These are phyloP conservation scores for Aricia artaxerxes DNA, from an alignment of 2,888 invertebrate genomes.

Conservation along the genomic window DNA sequence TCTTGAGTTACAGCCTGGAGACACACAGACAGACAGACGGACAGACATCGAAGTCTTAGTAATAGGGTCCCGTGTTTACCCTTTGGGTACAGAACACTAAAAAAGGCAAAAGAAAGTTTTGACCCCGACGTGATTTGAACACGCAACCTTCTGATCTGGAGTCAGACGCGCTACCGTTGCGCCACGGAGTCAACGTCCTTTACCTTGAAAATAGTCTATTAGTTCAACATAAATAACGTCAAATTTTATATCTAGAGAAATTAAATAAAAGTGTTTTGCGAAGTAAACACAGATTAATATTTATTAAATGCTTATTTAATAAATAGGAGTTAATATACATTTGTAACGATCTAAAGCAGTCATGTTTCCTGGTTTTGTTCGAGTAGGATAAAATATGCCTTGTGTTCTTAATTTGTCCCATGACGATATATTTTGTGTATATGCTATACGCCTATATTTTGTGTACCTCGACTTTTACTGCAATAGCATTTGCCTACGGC, in stretches of 20 bases:
- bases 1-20: too few relatives aligned
- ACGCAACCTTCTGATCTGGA: constrained; percentile 99
- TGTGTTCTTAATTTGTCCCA: not conserved
- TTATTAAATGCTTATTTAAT: not conserved
- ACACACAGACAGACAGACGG: too few relatives aligned
- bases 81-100: too few relatives aligned
- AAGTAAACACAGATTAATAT: not conserved
- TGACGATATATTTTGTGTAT: not conserved
- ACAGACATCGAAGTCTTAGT: too few relatives aligned
- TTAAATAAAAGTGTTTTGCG: not conserved
- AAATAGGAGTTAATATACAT: not conserved
- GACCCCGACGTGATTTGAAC: constrained; percentile 98
- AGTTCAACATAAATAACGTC: not conserved
- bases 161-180: constrained; percentile 99
- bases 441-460: not conserved
- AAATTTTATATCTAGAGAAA: not conserved
- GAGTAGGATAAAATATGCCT: not conserved
- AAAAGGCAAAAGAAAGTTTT: constrained; percentile 49
- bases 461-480: not conserved
- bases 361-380: not conserved
- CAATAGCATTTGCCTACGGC: too few relatives aligned
- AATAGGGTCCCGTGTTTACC: too few relatives aligned
- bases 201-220: not conserved
- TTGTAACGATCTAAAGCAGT: not conserved
- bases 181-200: constrained; percentile 88